Evolutionary conservation across 2,797 vertebrate species (phyloP).

Genomic region (Anabacerthia variegaticeps): DNA sequence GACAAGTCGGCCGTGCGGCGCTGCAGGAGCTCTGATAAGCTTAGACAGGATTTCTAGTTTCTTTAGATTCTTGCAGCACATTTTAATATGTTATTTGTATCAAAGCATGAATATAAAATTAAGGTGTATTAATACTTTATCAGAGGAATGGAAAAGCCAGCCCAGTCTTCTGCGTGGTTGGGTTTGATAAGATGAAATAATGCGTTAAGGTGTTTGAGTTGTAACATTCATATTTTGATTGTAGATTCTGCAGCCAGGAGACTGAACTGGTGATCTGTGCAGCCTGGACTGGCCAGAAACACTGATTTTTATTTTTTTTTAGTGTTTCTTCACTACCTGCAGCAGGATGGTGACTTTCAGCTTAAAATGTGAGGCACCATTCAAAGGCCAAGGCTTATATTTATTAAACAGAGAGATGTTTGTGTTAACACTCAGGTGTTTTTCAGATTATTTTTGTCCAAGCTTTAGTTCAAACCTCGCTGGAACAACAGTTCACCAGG

Average conservation of each 20-base stretch:
- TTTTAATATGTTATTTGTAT: not conserved
- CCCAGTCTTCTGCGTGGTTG: not conserved
- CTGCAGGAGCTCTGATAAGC: not conserved
- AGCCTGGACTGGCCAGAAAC: not conserved
- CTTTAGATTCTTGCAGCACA: not conserved
- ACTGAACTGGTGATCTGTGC: not conserved
- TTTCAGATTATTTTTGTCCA: not conserved
- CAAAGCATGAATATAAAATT: not conserved
- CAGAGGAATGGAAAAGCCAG: not conserved
- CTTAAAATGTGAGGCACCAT: not conserved
- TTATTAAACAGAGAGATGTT: not conserved
- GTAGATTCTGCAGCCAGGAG: not conserved
- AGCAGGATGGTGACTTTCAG: not conserved
- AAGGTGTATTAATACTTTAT: not conserved
- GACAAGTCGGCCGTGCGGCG: not conserved
- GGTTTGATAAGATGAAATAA: slow-evolving; percentile 3
- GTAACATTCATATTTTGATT: not conserved
- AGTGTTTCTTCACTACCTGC: not conserved
- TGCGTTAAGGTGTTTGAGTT: not conserved
- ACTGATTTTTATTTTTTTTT: not conserved
- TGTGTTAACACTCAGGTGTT: not conserved
- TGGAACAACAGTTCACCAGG: not conserved
- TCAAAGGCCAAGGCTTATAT: not conserved
- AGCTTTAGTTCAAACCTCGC: not conserved
- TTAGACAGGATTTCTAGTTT: not conserved